Conservation (phyloP, 2,888 invertebrate species). For the Oxyscelio sp. region DNA sequence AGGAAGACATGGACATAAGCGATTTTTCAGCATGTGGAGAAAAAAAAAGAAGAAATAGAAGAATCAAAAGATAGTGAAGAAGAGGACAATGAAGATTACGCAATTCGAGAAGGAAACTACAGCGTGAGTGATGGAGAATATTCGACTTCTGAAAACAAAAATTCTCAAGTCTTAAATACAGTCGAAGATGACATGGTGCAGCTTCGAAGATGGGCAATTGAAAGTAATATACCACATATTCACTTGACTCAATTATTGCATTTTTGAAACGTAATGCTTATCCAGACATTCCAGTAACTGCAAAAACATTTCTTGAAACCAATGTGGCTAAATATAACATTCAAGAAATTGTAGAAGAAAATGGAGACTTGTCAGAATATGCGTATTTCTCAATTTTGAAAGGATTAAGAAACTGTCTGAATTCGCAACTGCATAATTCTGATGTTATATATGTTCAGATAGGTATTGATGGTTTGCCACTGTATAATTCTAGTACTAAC, state of each 20-base stretch:
- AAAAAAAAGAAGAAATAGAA: too few relatives aligned
- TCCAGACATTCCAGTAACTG: conserved; percentile 45
- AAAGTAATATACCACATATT: not conserved
- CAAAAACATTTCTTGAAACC: conserved; percentile 46
- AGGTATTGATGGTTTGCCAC: conserved; percentile 64
- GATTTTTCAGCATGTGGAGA: too few relatives aligned
- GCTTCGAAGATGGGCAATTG: conserved; percentile 36
- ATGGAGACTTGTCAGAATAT: conserved; percentile 38
- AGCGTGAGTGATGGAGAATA: too few relatives aligned
- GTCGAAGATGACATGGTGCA: not conserved
- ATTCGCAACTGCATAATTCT: conserved; percentile 22
- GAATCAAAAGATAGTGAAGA: too few relatives aligned
- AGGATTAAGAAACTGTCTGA: conserved; percentile 40
- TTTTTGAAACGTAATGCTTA: conserved; percentile 49
- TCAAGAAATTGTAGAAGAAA: conserved; percentile 7
- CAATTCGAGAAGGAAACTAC: too few relatives aligned
- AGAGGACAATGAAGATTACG: too few relatives aligned
- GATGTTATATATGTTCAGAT: conserved; percentile 40
- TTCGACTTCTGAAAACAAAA: too few relatives aligned
- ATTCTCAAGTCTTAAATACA: too few relatives aligned
- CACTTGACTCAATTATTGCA: conserved; percentile 40
- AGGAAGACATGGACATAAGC: too few relatives aligned
- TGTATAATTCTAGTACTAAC: conserved; percentile 49
- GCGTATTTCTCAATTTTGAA: conserved; percentile 58
- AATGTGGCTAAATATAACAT: conserved; percentile 30